phyloP scores from a whole-genome alignment of 1,140 invertebrate species.

The Dreissena polymorpha region DNA sequence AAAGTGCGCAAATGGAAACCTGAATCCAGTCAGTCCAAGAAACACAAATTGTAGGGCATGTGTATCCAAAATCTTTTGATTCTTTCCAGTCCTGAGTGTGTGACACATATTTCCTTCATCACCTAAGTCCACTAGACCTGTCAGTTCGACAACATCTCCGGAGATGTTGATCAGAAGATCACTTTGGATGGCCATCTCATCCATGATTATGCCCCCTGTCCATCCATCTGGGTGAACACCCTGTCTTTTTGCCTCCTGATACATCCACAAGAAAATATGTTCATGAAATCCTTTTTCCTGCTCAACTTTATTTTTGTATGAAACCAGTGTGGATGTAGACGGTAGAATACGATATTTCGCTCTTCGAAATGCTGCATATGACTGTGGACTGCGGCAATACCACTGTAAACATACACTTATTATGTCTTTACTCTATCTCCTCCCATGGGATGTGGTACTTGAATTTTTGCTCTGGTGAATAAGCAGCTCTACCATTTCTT shows the following conservation, averaged over 20 bases:
- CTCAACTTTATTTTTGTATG: constrained; percentile 12
- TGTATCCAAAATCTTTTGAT: constrained; percentile 25
- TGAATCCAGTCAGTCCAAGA: constrained; percentile 52
- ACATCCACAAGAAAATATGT: constrained; percentile 24
- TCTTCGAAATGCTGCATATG: background rate
- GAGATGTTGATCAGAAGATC: constrained; percentile 18
- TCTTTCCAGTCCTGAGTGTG: constrained; percentile 14
- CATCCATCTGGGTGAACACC: constrained; percentile 24
- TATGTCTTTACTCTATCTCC: constrained; percentile 5
- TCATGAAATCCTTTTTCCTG: constrained; percentile 22
- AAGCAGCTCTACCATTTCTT: constrained; percentile 15
- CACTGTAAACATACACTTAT: constrained; percentile 22
- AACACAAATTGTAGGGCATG: constrained; percentile 57
- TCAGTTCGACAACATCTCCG: constrained; percentile 16
- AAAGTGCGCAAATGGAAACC: constrained; percentile 59
- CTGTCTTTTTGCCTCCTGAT: constrained; percentile 37
- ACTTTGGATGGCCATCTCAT: constrained; percentile 52
- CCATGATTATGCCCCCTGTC: constrained; percentile 50
- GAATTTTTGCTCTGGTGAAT: constrained; percentile 15
- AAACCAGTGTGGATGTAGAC: constrained; percentile 7
- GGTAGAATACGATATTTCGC: background rate
- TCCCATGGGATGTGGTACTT: background rate
- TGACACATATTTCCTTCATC: constrained; percentile 36
- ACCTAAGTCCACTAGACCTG: constrained; percentile 26
- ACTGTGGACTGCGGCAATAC: constrained; percentile 22